A percentile compares a stretch with the other conserved stretches of the same genome.
These are phyloP conservation scores for Poeciliopsis retropinna DNA, from an alignment of 2,113 vertebrate species.

Conservation along the genomic window DNA sequence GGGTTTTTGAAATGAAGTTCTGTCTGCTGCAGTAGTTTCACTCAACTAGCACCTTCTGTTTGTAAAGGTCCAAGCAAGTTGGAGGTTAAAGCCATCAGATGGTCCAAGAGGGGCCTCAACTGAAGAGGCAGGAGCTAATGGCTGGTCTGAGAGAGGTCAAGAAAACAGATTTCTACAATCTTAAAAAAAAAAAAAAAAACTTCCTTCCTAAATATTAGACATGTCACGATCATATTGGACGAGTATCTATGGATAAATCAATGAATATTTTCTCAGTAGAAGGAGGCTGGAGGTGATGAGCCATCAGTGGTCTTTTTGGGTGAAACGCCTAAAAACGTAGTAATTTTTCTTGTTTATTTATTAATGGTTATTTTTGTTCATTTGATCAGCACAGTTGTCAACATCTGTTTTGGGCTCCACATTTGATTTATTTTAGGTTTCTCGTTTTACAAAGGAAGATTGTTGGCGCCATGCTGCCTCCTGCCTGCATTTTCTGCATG, in stretches of 20 bases:
- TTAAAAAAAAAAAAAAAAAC: not conserved
- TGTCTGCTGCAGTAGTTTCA: too few species aligned
- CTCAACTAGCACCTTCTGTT: too few species aligned
- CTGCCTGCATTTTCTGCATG: too few species aligned
- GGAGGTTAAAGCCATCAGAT: too few species aligned
- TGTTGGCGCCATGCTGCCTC: too few species aligned
- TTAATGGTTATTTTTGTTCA: not conserved
- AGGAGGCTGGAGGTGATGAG: not conserved
- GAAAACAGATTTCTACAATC: not conserved
- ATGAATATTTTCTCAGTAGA: not conserved
- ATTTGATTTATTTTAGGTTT: too few species aligned
- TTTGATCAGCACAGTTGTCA: too few species aligned
- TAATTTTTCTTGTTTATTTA: not conserved
- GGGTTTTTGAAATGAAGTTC: too few species aligned
- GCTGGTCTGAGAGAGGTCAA: not conserved
- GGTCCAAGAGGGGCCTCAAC: too few species aligned
- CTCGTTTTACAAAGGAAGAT: too few species aligned
- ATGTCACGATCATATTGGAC: not conserved
- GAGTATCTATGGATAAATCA: not conserved
- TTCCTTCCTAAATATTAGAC: not conserved
- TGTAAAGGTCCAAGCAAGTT: too few species aligned
- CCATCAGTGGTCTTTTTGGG: not conserved
- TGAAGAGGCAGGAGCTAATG: not conserved
- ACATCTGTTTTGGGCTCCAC: too few species aligned
- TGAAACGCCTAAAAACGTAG: not conserved